These are phyloP conservation scores for Argya squamiceps DNA, from an alignment of 2,797 vertebrate genomes.

Conservation along the genomic window DNA sequence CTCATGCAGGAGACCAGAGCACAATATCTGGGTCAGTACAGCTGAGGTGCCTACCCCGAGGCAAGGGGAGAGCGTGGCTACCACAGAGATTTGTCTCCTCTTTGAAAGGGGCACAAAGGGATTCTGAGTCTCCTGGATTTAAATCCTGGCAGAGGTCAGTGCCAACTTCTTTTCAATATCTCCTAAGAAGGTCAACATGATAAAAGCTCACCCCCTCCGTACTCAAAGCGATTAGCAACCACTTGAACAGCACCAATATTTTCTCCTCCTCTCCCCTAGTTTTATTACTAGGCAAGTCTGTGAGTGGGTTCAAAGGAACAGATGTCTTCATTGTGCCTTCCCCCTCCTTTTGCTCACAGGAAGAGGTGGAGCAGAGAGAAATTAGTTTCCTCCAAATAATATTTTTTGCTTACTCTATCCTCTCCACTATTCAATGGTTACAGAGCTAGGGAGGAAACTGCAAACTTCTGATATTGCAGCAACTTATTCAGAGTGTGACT, in stretches of 20 bases:
- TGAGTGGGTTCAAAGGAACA: conserved; percentile 64
- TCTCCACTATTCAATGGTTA: neutral
- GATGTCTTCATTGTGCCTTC: conserved; percentile 52
- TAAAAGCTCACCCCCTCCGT: conserved; percentile 22
- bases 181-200: conserved; percentile 40
- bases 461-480: neutral
- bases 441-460: neutral
- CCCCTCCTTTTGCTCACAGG: conserved; percentile 23
- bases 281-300: conserved; percentile 33
- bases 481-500: neutral
- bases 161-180: conserved; percentile 48
- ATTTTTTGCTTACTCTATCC: conserved; percentile 4
- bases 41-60: neutral
- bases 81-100: conserved; percentile 2
- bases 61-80: neutral
- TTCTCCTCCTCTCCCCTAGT: neutral
- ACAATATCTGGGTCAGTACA: neutral
- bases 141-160: conserved; percentile 47
- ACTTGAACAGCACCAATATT: conserved; percentile 28
- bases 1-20: neutral
- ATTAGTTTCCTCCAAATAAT: conserved; percentile 13
- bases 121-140: conserved; percentile 14
- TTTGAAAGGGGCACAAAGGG: conserved; percentile 26
- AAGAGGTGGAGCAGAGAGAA: conserved; percentile 44
- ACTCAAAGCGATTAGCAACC: conserved; percentile 53